Base-by-base conservation (phyloP, 1,140 invertebrate species). In the Lepidurus couesii region DNA sequence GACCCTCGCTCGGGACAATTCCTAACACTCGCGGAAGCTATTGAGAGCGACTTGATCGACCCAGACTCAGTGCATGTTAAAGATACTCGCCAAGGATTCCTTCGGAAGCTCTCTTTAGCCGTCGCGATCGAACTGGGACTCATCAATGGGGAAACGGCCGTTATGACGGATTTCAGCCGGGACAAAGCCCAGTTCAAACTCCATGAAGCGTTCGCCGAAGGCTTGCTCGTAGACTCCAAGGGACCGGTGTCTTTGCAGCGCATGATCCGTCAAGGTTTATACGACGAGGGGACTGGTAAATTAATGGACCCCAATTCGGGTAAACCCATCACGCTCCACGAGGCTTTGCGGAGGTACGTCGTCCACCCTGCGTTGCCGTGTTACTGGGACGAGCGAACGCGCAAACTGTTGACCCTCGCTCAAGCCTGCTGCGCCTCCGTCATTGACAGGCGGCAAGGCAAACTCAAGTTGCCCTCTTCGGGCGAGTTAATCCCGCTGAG, bases 261-360 rank as follows among this genome's bases (percentile, higher is more conserved):
- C 84, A 92, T 93, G 1, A 90, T 96, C 74, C 93, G 95, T 84
- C 92, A 95, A 86, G 94, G 94, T 3, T 85, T 95, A 0, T 95
- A 95, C 83, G 91, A 93, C 81, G 91, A 93, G 77, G 86, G 87
- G 77, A 90, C 89, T 1, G 93, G 94, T n/a, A 92, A 93, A 86
- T 89, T 97, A 34, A 88, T 89, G 26, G 93, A 96, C 86, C 91
- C 92, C 11, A 88, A 88, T 44, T 92, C 90, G 1, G 91, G 90
- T 34, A 88, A 91, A 78, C 89, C 91, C 82, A 90, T 95, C 8
- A 94, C 93, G 21, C 84, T 97, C 11, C 91, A 94, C 81, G 94
- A 96, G 85, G 90, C 93, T 7, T 93, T 96, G 83, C 87, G 93
- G 44, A 89, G 90, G 75, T 92, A 90, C 77, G 87, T 93, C 7